A percentile compares a stretch with the other conserved stretches of the same genome.
Conservation (phyloP, 2,113 vertebrate genomes). For the Bos javanicus region DNA sequence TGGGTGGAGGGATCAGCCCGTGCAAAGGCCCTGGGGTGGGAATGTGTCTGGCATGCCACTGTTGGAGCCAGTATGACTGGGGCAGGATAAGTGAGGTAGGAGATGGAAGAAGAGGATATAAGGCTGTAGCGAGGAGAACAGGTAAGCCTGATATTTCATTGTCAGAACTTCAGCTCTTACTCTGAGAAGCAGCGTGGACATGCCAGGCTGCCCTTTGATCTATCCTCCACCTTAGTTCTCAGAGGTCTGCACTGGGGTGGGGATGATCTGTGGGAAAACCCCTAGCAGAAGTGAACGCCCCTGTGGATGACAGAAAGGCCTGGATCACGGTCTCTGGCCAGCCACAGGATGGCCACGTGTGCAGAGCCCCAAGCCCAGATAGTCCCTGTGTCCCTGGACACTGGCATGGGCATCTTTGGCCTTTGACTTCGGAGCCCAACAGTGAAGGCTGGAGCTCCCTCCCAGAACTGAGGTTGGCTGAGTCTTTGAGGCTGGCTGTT, state of each 20-base stretch:
- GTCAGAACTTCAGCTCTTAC: background rate
- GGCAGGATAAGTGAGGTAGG: background rate
- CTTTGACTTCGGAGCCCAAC: background rate
- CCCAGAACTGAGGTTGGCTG: background rate
- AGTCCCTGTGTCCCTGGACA: background rate
- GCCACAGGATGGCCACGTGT: background rate
- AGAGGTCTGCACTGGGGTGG: background rate
- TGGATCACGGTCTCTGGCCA: background rate
- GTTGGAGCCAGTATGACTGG: background rate
- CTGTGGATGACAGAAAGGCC: background rate
- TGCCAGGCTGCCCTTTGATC: background rate
- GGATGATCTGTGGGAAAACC: background rate
- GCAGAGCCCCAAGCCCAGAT: background rate
- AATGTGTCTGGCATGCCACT: background rate
- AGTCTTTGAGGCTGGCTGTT: background rate
- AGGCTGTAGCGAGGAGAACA: accelerated
- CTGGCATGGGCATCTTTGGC: background rate
- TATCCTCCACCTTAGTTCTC: background rate
- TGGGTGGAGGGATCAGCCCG: background rate
- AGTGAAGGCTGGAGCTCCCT: background rate
- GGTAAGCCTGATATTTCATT: background rate
- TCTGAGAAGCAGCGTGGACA: background rate
- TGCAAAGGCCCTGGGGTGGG: background rate
- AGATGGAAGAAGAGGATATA: no score
- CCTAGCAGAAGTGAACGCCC: background rate